These are phyloP conservation scores for Emydoidea blandingii DNA, from an alignment of 2,797 vertebrate species.

Conservation along the genomic window DNA sequence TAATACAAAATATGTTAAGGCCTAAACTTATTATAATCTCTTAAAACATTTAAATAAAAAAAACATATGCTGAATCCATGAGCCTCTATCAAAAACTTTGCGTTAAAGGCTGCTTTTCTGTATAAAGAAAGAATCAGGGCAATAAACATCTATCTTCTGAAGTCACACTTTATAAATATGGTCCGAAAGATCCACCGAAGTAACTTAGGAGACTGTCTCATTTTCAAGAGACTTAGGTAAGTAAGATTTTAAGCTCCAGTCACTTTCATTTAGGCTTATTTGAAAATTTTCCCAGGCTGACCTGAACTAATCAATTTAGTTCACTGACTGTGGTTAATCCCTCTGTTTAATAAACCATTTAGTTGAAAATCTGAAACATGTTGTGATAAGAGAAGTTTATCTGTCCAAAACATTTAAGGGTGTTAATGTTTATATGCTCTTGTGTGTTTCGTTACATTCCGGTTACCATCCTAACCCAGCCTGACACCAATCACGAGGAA, in stretches of 20 bases:
- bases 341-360: neutral
- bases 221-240: neutral
- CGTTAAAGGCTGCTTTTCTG: neutral
- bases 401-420: neutral
- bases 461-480: neutral
- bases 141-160: neutral
- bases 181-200: neutral
- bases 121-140: neutral
- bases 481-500: neutral
- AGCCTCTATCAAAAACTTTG: neutral
- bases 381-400: neutral
- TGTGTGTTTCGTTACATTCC: neutral
- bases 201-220: neutral
- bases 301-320: neutral
- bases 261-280: neutral
- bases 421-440: neutral
- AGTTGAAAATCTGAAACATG: neutral
- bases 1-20: too few relatives aligned
- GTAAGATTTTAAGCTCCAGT: neutral
- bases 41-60: neutral
- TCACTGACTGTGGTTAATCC: neutral
- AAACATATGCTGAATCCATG: neutral
- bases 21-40: neutral
- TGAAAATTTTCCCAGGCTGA: neutral
- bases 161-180: neutral